Conservation (phyloP, 2,113 vertebrate species). For the Peromyscus polionotus region DNA sequence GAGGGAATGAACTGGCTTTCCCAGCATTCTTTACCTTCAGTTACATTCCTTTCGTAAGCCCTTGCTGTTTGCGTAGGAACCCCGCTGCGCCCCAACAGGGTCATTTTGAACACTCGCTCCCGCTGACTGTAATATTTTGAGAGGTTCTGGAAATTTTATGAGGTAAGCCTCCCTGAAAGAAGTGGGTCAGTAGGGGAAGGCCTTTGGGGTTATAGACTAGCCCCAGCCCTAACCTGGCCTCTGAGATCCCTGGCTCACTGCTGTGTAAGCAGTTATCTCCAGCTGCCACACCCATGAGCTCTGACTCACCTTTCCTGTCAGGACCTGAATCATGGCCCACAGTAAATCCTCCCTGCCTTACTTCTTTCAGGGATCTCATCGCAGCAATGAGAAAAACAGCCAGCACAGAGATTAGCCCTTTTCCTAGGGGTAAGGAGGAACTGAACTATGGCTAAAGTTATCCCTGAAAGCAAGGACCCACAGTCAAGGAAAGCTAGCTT, state of each 20-base stretch:
- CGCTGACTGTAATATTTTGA: not conserved
- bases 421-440: not conserved
- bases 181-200: not conserved
- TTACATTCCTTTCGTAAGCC: not conserved
- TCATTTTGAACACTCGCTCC: not conserved
- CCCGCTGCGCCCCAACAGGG: not conserved
- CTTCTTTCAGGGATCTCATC: not conserved
- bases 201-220: not conserved
- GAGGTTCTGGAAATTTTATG: not conserved
- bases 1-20: not conserved
- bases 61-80: not conserved
- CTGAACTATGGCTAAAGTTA: not conserved
- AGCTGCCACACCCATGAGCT: not conserved
- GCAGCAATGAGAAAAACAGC: not conserved
- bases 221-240: not conserved
- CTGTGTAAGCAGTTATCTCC: not conserved
- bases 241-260: not conserved
- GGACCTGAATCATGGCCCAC: not conserved
- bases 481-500: not conserved
- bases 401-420: not conserved
- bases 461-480: not conserved
- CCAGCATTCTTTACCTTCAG: not conserved
- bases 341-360: not conserved
- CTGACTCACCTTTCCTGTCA: not conserved
- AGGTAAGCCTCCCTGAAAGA: not conserved